Conservation (phyloP, 2,888 invertebrate species). For the Lordiphosa andalusiaca region DNA sequence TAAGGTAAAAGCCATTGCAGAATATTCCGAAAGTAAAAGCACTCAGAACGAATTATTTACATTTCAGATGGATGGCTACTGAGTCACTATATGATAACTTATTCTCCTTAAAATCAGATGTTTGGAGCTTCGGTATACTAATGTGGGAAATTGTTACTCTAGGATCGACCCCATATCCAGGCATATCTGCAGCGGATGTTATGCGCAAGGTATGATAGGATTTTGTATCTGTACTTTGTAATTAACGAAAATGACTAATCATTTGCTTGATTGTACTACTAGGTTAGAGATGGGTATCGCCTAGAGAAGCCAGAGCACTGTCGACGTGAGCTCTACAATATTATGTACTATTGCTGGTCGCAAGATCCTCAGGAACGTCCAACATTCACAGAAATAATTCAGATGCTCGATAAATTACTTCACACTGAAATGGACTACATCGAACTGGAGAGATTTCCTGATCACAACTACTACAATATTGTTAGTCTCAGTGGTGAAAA, state of each 20-base stretch:
- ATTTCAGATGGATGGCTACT: constrained; percentile 94
- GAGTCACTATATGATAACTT: constrained; percentile 96
- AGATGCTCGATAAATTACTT: constrained; percentile 89
- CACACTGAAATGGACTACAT: constrained; percentile 96
- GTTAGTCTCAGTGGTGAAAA: constrained; percentile 92
- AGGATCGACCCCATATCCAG: constrained; percentile 97
- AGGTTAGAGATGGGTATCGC: constrained; percentile 93
- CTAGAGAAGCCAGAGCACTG: constrained; percentile 97
- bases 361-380: constrained; percentile 91
- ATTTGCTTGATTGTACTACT: constrained; percentile 13
- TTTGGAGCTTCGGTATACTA: constrained; percentile 97
- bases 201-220: constrained; percentile 87
- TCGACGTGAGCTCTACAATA: constrained; percentile 93
- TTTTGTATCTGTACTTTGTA: neutral
- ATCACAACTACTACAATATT: constrained; percentile 94
- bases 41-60: neutral
- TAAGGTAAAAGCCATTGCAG: constrained; percentile 81
- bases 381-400: constrained; percentile 90
- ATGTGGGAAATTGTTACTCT: constrained; percentile 98
- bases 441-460: constrained; percentile 94
- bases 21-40: too few species aligned
- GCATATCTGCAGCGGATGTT: constrained; percentile 93
- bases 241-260: neutral
- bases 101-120: constrained; percentile 95
- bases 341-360: constrained; percentile 98